These are phyloP conservation scores for Phragmatobia fuliginosa DNA, from an alignment of 2,888 invertebrate species.

Conservation along the genomic window DNA sequence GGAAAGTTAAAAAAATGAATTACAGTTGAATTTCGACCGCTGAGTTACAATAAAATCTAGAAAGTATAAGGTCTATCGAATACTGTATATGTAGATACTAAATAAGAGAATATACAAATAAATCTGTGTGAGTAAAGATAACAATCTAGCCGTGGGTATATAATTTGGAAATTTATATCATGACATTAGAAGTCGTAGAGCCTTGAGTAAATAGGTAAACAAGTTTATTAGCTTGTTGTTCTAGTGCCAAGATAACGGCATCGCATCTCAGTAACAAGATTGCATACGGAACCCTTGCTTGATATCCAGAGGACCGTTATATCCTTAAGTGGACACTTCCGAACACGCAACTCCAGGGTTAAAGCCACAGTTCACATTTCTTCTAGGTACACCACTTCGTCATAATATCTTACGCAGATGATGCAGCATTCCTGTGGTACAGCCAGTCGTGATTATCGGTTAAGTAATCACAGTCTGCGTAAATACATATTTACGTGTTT, in stretches of 20 bases:
- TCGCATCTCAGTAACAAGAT: constrained; percentile 61
- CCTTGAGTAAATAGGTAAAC: constrained; percentile 61
- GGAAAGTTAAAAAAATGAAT: too few species aligned
- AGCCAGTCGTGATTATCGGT: not conserved
- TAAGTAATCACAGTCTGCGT: not conserved
- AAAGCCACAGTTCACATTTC: constrained; percentile 44
- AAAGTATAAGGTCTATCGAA: not conserved
- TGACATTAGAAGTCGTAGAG: constrained; percentile 29
- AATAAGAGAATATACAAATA: not conserved
- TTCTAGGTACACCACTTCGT: constrained; percentile 25
- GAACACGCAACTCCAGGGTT: constrained; percentile 54
- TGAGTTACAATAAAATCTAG: not conserved
- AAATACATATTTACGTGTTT: not conserved
- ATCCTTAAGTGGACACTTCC: constrained; percentile 70
- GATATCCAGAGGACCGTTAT: constrained; percentile 71
- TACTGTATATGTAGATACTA: not conserved
- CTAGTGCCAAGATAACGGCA: constrained; percentile 62
- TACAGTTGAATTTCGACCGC: too few species aligned
- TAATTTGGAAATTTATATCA: constrained; percentile 16
- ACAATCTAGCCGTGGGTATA: not conserved
- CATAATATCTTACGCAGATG: constrained; percentile 10
- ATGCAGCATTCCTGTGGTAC: constrained; percentile 2
- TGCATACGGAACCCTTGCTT: constrained; percentile 63
- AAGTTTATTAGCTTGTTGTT: constrained; percentile 54
- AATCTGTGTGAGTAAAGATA: not conserved